phyloP scores from a whole-genome alignment of 2,113 vertebrate genomes.

The Actinemys pallida region DNA sequence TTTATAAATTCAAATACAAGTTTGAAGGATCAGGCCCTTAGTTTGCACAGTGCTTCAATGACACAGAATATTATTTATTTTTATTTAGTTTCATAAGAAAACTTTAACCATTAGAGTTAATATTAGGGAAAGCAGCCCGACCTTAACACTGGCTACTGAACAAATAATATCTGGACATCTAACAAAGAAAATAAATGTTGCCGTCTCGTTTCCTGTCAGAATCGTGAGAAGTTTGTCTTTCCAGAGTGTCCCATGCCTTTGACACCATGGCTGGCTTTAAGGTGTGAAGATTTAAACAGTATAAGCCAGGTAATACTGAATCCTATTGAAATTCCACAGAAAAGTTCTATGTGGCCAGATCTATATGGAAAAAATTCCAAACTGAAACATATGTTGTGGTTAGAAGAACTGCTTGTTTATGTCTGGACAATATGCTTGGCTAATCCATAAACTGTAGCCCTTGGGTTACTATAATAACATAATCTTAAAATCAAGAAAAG shows the following conservation, averaged over 20 bases:
- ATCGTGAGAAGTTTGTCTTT: not conserved
- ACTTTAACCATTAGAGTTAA: not conserved
- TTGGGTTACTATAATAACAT: not conserved
- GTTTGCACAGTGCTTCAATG: not conserved
- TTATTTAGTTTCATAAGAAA: constrained; percentile 5
- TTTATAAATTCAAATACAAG: not conserved
- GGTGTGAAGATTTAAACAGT: not conserved
- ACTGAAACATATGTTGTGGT: not conserved
- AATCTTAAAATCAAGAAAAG: constrained; percentile 11
- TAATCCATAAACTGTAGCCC: not conserved
- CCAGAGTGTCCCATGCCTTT: not conserved
- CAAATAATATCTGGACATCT: not conserved
- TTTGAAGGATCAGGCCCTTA: not conserved
- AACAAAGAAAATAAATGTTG: not conserved
- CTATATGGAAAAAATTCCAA: constrained; percentile 8
- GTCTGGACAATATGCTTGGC: not conserved
- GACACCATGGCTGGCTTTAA: not conserved
- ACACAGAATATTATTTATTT: constrained; percentile 8
- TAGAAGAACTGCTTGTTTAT: not conserved
- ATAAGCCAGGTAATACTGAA: not conserved
- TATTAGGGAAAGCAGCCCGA: not conserved
- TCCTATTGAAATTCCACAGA: not conserved
- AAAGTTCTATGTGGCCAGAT: not conserved
- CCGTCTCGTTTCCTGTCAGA: not conserved
- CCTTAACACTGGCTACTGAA: not conserved